These are phyloP conservation scores for Polyploca ridens DNA, from an alignment of 2,888 invertebrate species.

Conservation along the genomic window DNA sequence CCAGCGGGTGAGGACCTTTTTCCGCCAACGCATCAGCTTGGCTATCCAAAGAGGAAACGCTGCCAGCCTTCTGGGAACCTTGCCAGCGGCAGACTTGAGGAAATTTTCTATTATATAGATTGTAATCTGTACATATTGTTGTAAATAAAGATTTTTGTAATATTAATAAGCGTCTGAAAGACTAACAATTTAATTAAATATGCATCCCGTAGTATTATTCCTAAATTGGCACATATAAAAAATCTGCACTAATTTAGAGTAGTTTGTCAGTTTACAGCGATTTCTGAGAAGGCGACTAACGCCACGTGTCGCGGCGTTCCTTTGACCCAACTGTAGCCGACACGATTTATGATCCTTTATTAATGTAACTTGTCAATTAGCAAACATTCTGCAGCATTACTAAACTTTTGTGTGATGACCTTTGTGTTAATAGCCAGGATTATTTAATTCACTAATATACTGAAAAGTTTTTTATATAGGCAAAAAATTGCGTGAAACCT, in stretches of 20 bases:
- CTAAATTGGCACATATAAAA: neutral
- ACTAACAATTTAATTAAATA: neutral
- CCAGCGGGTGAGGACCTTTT: no score
- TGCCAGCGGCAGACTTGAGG: no score
- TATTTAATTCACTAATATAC: neutral
- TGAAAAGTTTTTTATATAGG: no score
- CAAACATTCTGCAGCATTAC: slow-evolving; percentile 34
- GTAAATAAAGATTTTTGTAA: no score
- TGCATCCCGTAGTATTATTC: neutral
- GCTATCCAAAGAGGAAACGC: no score
- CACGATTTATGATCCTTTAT: slow-evolving; percentile 69
- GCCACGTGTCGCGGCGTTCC: slow-evolving; percentile 52
- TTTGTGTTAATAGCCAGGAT: neutral
- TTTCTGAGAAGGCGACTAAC: slow-evolving; percentile 65
- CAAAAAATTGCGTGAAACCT: no score
- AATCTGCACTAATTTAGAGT: slow-evolving; percentile 21
- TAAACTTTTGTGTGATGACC: neutral
- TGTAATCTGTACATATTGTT: no score
- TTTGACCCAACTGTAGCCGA: slow-evolving; percentile 48
- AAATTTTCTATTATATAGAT: no score
- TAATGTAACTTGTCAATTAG: slow-evolving; percentile 64
- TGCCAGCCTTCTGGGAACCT: no score
- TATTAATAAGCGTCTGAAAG: no score
- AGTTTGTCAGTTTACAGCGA: slow-evolving; percentile 30
- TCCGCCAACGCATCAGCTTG: no score